Percentiles rank a stretch among this genome's conserved stretches.
phyloP scores from a whole-genome alignment of 2,113 vertebrate species.

The Oenanthe oenanthe region DNA sequence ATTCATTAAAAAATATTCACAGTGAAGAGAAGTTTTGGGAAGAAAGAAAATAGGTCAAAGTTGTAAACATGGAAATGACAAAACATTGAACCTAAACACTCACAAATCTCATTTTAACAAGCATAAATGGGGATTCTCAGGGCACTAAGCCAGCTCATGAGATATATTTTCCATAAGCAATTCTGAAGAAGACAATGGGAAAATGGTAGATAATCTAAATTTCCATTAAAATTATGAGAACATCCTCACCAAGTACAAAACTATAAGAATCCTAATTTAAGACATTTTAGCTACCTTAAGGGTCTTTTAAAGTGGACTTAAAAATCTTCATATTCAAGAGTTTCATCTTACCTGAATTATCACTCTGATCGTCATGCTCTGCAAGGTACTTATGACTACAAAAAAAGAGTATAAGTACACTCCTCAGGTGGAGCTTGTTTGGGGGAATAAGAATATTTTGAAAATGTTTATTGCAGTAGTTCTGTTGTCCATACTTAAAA shows the following conservation, averaged over 20 bases:
- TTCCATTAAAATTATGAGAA: neutral
- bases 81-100: neutral
- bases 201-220: neutral
- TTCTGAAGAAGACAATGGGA: neutral
- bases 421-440: neutral
- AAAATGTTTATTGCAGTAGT: neutral
- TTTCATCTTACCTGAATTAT: constrained; percentile 37
- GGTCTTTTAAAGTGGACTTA: neutral
- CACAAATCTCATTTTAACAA: neutral
- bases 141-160: neutral
- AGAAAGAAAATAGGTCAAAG: neutral
- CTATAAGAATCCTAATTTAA: neutral
- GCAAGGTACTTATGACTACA: constrained; percentile 29
- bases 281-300: neutral
- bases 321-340: constrained; percentile 9
- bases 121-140: neutral
- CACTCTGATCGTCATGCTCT: neutral
- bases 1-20: neutral
- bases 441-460: neutral
- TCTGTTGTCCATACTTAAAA: neutral
- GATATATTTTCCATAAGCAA: constrained; percentile 8
- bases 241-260: neutral
- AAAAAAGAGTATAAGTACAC: neutral
- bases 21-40: neutral
- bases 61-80: neutral